Percentiles rank a stretch among this genome's conserved stretches.
phyloP scores from a whole-genome alignment of 2,888 invertebrate genomes.

The Clepsis dumicolana region DNA sequence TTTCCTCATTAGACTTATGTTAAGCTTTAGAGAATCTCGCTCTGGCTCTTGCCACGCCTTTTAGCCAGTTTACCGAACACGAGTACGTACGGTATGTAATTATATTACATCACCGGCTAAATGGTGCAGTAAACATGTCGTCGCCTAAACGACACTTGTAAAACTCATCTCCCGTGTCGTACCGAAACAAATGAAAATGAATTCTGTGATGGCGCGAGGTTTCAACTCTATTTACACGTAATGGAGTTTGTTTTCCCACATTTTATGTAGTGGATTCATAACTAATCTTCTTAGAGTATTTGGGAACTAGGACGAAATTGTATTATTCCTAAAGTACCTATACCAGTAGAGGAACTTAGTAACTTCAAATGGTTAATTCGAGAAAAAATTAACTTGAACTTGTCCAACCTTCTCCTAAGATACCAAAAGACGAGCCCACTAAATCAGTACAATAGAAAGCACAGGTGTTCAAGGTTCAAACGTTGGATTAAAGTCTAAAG shows the following conservation, averaged over 20 bases:
- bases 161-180: slow-evolving; percentile 28
- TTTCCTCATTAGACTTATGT: neutral
- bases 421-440: no score
- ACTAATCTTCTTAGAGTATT: no score
- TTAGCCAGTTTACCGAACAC: neutral
- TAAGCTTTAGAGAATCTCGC: neutral
- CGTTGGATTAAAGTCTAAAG: no score
- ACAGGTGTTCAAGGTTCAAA: no score
- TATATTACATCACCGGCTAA: slow-evolving; percentile 29
- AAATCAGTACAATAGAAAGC: no score
- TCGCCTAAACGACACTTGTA: slow-evolving; percentile 23
- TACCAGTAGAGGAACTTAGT: no score
- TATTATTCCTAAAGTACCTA: neutral
- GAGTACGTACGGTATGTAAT: neutral
- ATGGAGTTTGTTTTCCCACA: neutral
- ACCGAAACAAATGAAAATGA: slow-evolving; percentile 6
- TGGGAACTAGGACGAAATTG: neutral
- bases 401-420: no score
- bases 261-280: no score
- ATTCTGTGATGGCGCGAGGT: neutral
- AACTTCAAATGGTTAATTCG: no score
- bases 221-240: neutral
- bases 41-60: neutral
- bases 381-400: no score
- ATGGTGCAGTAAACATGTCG: slow-evolving; percentile 23